These are phyloP conservation scores for Pao palembangensis DNA, from an alignment of 2,113 vertebrate species.

Conservation along the genomic window DNA sequence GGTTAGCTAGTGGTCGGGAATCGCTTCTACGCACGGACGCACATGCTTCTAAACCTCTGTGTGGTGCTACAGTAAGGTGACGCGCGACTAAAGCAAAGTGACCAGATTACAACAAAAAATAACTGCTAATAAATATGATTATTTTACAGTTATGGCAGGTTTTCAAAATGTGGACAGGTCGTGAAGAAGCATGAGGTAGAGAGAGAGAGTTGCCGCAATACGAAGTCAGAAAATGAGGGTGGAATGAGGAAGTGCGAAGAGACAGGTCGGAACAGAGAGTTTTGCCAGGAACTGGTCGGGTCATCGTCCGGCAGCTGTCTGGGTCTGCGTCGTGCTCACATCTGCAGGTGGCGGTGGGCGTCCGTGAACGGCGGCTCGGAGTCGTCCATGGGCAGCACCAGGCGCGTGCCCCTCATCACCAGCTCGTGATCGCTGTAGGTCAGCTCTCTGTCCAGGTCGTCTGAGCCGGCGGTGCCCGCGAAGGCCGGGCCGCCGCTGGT, in stretches of 20 bases:
- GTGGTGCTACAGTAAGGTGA: slow-evolving; percentile 58
- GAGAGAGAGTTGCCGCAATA: slow-evolving; percentile 31
- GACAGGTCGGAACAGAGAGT: slow-evolving; percentile 17
- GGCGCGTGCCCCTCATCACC: slow-evolving; percentile 89
- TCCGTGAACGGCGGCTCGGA: slow-evolving; percentile 84
- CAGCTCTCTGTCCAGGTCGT: slow-evolving; percentile 85
- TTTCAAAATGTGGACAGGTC: slow-evolving; percentile 32
- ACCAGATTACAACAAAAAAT: slow-evolving; percentile 12
- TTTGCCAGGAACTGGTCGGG: slow-evolving; percentile 35
- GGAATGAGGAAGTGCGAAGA: slow-evolving; percentile 19
- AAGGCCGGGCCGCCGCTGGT: slow-evolving; percentile 28
- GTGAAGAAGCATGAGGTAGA: slow-evolving; percentile 58
- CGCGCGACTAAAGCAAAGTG: slow-evolving; percentile 16
- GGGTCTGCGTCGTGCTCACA: slow-evolving; percentile 39
- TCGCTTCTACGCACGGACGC: slow-evolving; percentile 56
- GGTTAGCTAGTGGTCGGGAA: slow-evolving; percentile 46
- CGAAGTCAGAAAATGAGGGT: slow-evolving; percentile 24
- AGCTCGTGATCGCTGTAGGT: slow-evolving; percentile 88
- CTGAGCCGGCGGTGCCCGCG: slow-evolving; percentile 64
- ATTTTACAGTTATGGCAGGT: slow-evolving; percentile 35
- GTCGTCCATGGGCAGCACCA: slow-evolving; percentile 96
- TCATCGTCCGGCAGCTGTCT: slow-evolving; percentile 24
- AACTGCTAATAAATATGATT: slow-evolving; percentile 47
- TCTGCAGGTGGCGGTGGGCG: slow-evolving; percentile 42
- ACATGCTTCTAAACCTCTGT: slow-evolving; percentile 64